Conservation (phyloP, 2,888 invertebrate species). For the Eucera pruinosa region DNA sequence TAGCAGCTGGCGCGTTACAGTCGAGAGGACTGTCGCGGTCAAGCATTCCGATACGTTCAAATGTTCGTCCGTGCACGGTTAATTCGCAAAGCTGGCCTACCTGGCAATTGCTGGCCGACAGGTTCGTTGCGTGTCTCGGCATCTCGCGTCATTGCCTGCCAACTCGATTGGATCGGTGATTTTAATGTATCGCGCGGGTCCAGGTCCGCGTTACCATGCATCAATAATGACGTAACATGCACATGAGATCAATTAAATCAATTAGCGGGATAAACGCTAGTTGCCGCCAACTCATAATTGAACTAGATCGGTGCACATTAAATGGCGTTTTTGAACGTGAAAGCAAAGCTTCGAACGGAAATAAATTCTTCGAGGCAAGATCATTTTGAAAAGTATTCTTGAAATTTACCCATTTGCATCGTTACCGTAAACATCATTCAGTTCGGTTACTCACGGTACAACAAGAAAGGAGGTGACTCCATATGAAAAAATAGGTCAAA, state of each 20-base stretch:
- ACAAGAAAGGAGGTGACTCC: no score
- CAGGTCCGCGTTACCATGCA: conserved; percentile 64
- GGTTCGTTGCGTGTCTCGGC: conserved; percentile 56
- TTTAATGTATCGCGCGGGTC: conserved; percentile 75
- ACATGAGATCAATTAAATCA: conserved; percentile 78
- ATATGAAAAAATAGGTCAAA: no score
- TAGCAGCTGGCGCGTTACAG: conserved; percentile 20
- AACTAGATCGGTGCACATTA: neutral
- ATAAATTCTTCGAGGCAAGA: no score
- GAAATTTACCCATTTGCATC: no score
- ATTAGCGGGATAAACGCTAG: conserved; percentile 69
- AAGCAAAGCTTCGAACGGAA: no score
- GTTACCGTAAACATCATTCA: no score
- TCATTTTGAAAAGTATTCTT: no score
- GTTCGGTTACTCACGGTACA: no score
- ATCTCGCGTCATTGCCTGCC: conserved; percentile 75
- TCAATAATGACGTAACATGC: conserved; percentile 76
- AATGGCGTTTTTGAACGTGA: no score
- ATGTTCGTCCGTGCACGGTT: conserved; percentile 56
- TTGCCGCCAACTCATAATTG: conserved; percentile 63
- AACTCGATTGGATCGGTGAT: conserved; percentile 77
- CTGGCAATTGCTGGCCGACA: conserved; percentile 64
- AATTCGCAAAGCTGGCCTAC: conserved; percentile 52
- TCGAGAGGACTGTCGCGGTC: conserved; percentile 35
- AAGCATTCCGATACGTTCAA: conserved; percentile 57